Evolutionary conservation across 2,113 vertebrate genomes (phyloP).

Genomic region (Gracilinanus agilis): DNA sequence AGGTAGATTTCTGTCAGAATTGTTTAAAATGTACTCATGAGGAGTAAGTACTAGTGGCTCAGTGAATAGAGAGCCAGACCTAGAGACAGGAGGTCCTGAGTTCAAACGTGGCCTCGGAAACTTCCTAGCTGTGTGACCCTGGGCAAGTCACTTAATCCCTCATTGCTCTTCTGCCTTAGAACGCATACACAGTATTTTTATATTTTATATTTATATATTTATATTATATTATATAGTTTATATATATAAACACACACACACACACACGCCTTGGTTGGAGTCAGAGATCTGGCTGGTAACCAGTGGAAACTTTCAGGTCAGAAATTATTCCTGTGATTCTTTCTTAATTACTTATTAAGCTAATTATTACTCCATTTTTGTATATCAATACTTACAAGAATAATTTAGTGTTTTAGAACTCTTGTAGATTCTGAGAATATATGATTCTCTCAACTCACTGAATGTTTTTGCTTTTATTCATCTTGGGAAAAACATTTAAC

Average conservation of each 20-base stretch:
- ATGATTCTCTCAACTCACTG: slow-evolving; percentile 11
- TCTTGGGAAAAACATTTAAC: background rate
- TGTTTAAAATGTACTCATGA: slow-evolving; percentile 9
- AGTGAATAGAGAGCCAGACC: too few relatives aligned
- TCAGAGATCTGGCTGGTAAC: background rate
- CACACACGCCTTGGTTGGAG: background rate
- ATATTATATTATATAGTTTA: too few relatives aligned
- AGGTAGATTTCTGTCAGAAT: background rate
- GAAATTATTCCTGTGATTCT: background rate
- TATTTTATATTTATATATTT: too few relatives aligned
- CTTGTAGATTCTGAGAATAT: slow-evolving; percentile 16
- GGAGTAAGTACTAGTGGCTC: too few relatives aligned
- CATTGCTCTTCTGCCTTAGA: too few relatives aligned
- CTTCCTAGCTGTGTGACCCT: too few relatives aligned
- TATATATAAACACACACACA: too few relatives aligned
- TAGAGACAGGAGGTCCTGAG: too few relatives aligned
- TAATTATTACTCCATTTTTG: slow-evolving; percentile 2
- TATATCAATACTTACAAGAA: background rate
- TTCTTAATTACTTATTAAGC: slow-evolving; percentile 26
- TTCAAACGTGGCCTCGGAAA: too few relatives aligned
- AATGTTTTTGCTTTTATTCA: slow-evolving; percentile 10
- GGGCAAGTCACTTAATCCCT: too few relatives aligned
- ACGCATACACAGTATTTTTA: too few relatives aligned
- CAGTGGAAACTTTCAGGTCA: background rate
- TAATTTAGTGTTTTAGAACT: slow-evolving; percentile 7